Evolutionary conservation across 2,888 invertebrate genomes (phyloP), one percentile per base, ranked within the genome.

Genomic region (Gastrophysa polygoni): DNA sequence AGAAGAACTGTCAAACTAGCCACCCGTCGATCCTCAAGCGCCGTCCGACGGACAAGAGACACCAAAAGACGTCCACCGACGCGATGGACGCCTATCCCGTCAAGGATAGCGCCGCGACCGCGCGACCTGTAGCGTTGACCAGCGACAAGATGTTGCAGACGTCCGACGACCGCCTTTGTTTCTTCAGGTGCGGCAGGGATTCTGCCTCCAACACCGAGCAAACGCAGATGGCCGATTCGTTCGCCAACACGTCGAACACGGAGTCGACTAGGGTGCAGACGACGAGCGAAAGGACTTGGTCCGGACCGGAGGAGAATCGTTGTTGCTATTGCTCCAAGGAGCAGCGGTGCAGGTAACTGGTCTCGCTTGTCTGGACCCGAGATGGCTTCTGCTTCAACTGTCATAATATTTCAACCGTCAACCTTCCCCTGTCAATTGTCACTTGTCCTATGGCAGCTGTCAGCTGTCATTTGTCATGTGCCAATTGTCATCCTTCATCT

Each of bases 71-170:
- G 11, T 54, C 20, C 20, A 54, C 43, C 21, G 55, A 49, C 2
- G 20, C 10, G n/a, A 56, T 63, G 43, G 62, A 63, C 32, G 29
- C 28, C 8, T 44, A 56, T 38, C 59, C 59, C 11, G 63, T 59
- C 16, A 59, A 51, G 51, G 63, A 59, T 7, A 28, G 20, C 28
- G 28, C 11, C 29, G 5, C 38, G 17, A 16, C 18, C 14, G 17
- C 16, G 34, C 55, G 28, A 17, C 43, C 32, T 34, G 14, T 20
- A 1, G 44, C 16, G 28, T 6, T 20, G 49, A 61, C 47, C n/a
- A 58, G 48, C 11, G 59, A 64, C 38, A 61, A 61, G 47, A 50
- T 34, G 2, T 43, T 55, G n/a, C 64, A 64, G 21, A 61, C 64
- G 8, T 58, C 64, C 5, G 43, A 63, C 11, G 46, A 56, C 38